Evolutionary conservation across 2,888 invertebrate genomes (phyloP), one percentile per base, ranked within the genome.

Genomic region (Tenthredo mesomela): DNA sequence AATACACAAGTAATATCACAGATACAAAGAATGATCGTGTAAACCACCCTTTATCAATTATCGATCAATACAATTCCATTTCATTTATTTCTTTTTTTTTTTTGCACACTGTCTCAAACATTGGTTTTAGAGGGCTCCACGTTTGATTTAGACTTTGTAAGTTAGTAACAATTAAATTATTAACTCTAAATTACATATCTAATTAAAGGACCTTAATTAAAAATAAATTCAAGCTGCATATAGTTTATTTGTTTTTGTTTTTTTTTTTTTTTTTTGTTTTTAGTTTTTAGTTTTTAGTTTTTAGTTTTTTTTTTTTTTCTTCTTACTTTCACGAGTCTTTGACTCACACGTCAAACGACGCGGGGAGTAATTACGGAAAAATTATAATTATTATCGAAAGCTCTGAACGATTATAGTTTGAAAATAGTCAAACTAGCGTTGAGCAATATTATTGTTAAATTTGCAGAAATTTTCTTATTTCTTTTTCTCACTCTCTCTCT

Each of bases 1-100:
- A 91, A 91, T 93, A 92, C 91, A 92, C 89, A 92, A 92, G 90
- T 93, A 93, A 93, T 93, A 93, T 93, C 93, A 93, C 93, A 93
- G 93, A 91, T 89, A 89, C 88, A 89, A 90, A 91, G 88, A 89
- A 88, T 89, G 88, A 87, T 86, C 88, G 86, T 86, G 86, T 87
- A 86, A 88, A 88, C 85, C 88, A 87, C 87, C 86, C 87, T 89
- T 87, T 89, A 88, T 89, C 88, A 85, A 88, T 89, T 29, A 82
- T 70, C 82, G 70, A 82, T 65, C 70, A 82, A 70, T 70, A 43
- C 65, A 65, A 70, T 82, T 82, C 82, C 70, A 82, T 82, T 54
- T 54, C 54, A 54, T 54, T 54, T 54, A 50, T 50, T 67, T n/a
- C n/a, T n/a, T 43, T 82, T 29, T 43, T 33, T 67, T 47, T 82